These are phyloP conservation scores for Ophiothrix spiculata DNA, from an alignment of 35 echinoderm and acorn worm species.

Conservation along the genomic window DNA sequence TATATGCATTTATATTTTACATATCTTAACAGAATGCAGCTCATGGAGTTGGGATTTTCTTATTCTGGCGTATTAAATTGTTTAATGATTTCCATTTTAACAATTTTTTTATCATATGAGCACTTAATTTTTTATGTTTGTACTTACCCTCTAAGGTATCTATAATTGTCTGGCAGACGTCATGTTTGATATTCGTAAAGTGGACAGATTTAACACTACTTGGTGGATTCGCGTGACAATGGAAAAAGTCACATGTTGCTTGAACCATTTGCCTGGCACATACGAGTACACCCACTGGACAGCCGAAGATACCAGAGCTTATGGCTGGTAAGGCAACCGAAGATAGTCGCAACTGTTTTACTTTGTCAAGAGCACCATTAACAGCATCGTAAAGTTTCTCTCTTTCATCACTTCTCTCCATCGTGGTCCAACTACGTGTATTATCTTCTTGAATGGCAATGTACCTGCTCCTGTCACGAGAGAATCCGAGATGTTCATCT, in stretches of 20 bases:
- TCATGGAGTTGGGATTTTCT: too few species aligned
- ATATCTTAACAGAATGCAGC: too few species aligned
- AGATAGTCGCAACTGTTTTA: neutral
- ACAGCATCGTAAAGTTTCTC: slow-evolving; percentile 2
- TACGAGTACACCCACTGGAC: slow-evolving; percentile 19
- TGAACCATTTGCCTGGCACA: slow-evolving; percentile 11
- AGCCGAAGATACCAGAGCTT: slow-evolving; percentile 41
- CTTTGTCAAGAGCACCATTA: neutral
- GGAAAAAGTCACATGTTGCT: slow-evolving; percentile 1
- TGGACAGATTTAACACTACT: neutral
- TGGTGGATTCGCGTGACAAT: neutral
- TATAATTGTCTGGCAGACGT: neutral
- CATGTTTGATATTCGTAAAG: neutral
- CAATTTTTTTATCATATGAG: too few species aligned
- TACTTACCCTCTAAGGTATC: too few species aligned
- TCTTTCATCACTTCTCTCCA: neutral
- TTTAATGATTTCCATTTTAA: too few species aligned
- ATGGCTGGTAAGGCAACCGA: slow-evolving; percentile 46
- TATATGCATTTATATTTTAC: too few species aligned
- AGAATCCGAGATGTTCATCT: neutral
- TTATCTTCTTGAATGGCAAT: slow-evolving; percentile 36
- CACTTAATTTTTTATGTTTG: too few species aligned
- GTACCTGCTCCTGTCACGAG: slow-evolving; percentile 7
- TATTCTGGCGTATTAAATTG: too few species aligned
- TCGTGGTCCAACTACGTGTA: slow-evolving; percentile 39